These are phyloP conservation scores for Bungarus multicinctus DNA, from an alignment of 2,113 vertebrate species.

Conservation along the genomic window DNA sequence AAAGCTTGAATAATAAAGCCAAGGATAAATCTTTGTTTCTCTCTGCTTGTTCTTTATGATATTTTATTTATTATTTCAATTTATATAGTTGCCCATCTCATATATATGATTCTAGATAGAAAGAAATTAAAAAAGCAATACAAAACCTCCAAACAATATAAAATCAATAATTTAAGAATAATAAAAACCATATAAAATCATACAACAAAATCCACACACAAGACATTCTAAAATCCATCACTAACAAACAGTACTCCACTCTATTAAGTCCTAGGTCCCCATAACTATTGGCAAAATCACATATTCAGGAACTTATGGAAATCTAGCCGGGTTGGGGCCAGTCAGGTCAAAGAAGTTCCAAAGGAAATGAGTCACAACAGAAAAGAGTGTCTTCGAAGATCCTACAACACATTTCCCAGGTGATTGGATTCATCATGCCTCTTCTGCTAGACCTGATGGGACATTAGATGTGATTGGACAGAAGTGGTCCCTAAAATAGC, in stretches of 20 bases:
- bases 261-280: not conserved
- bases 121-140: not conserved
- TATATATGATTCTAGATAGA: not conserved
- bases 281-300: not conserved
- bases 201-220: not conserved
- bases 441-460: not conserved
- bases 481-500: not conserved
- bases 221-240: not conserved
- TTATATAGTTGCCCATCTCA: not conserved
- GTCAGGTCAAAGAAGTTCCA: not conserved
- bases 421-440: not conserved
- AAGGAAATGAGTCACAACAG: not conserved
- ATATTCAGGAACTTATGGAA: not conserved
- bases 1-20: not conserved
- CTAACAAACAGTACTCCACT: not conserved
- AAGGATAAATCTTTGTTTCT: not conserved
- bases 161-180: not conserved
- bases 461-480: not conserved
- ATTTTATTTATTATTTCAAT: not conserved
- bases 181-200: not conserved
- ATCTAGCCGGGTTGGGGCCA: not conserved
- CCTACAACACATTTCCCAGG: not conserved
- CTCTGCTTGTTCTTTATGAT: not conserved
- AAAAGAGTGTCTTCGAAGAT: not conserved
- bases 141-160: not conserved